Conservation (phyloP, 2,888 invertebrate species). For the Apotomis betuletana region DNA sequence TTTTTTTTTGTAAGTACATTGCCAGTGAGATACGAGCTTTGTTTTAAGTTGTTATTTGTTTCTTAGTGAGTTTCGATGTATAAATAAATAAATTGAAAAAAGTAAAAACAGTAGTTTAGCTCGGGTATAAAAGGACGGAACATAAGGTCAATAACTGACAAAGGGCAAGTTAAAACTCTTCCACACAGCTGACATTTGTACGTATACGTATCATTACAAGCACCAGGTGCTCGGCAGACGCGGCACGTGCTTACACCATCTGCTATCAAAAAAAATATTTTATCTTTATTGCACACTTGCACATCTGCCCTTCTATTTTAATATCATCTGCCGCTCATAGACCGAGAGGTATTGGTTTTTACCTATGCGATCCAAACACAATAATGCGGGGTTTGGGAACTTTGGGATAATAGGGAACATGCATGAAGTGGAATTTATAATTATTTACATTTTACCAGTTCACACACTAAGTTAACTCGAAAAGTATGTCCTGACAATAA, state of each 20-base stretch:
- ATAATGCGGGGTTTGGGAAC: slow-evolving; percentile 13
- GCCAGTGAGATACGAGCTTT: too few species aligned
- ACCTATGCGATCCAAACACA: slow-evolving; percentile 19
- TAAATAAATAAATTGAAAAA: too few species aligned
- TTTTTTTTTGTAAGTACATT: too few species aligned
- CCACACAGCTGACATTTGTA: slow-evolving; percentile 51
- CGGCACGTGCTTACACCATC: slow-evolving; percentile 77
- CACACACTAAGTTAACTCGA: too few species aligned
- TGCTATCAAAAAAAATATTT: slow-evolving; percentile 66
- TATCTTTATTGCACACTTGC: slow-evolving; percentile 66
- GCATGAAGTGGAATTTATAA: too few species aligned
- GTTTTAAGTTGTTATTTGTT: too few species aligned
- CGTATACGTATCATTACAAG: slow-evolving; percentile 62
- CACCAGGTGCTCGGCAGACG: slow-evolving; percentile 71
- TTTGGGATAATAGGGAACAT: not conserved
- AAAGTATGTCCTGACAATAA: too few species aligned
- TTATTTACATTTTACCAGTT: too few species aligned
- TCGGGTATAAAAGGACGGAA: not conserved
- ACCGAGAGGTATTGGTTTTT: slow-evolving; percentile 20
- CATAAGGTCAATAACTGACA: slow-evolving; percentile 31
- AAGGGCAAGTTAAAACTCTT: slow-evolving; percentile 42
- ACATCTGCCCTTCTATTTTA: slow-evolving; percentile 70
- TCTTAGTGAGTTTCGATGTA: too few species aligned
- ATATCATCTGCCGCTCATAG: slow-evolving; percentile 56
- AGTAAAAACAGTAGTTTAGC: too few species aligned